Conservation (phyloP, 2,888 invertebrate genomes). For the Parasteatoda lunata region DNA sequence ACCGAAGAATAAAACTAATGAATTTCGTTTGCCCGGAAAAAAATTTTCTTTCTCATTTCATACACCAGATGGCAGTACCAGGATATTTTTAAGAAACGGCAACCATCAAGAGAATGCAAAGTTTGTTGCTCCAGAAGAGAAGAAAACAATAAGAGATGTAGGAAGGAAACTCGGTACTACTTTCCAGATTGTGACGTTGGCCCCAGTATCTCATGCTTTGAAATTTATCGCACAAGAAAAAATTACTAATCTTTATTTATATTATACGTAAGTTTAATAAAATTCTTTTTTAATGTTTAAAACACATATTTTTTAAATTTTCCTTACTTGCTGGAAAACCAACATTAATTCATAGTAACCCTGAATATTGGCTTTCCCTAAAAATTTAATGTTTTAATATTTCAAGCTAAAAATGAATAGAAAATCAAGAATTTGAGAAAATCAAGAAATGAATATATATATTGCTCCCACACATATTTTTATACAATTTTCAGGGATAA, state of each 20-base stretch:
- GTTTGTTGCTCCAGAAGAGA: neutral
- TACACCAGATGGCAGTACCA: no score
- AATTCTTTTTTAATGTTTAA: slow-evolving; percentile 21
- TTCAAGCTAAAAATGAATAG: neutral
- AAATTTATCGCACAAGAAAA: neutral
- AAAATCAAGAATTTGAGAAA: no score
- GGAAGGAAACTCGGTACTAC: neutral
- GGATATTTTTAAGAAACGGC: neutral
- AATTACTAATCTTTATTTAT: neutral
- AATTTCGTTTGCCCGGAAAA: no score
- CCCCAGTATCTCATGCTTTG: neutral
- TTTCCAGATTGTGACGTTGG: neutral
- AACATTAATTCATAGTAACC: slow-evolving; percentile 2
- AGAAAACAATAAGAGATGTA: neutral
- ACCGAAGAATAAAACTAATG: no score
- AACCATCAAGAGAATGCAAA: slow-evolving; percentile 1
- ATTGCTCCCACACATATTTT: neutral
- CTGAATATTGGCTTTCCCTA: neutral
- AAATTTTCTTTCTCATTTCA: no score
- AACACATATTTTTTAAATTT: slow-evolving; percentile 21
- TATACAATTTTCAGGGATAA: slow-evolving; percentile 2
- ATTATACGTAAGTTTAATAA: neutral
- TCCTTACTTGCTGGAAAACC: neutral
- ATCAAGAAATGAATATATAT: slow-evolving; percentile 6
- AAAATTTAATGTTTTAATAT: neutral